phyloP scores from a whole-genome alignment of 2,113 vertebrate species.

The Conger conger region DNA sequence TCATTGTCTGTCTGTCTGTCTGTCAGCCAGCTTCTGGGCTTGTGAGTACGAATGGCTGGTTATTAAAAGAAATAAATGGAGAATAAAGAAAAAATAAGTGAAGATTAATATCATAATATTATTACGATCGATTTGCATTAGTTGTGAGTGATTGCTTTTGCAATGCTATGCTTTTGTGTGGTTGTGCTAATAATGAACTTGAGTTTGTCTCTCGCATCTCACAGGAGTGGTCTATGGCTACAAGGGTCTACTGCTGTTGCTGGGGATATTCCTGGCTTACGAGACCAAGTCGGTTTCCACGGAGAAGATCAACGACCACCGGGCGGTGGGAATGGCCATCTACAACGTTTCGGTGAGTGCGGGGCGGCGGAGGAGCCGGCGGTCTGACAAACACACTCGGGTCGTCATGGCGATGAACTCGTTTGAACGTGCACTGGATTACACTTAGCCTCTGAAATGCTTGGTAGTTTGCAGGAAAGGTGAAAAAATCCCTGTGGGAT shows the following conservation, averaged over 20 bases:
- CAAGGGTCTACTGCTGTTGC: conserved; percentile 85
- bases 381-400: too few relatives aligned
- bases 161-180: background rate
- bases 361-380: too few relatives aligned
- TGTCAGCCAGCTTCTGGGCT: background rate
- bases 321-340: conserved; percentile 54
- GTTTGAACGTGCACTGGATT: background rate
- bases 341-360: conserved; percentile 52
- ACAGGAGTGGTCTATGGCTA: conserved; percentile 92
- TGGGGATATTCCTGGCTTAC: conserved; percentile 92
- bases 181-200: background rate
- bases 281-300: conserved; percentile 80
- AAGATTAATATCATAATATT: too few relatives aligned
- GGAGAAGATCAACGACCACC: conserved; percentile 57
- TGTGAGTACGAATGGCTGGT: background rate
- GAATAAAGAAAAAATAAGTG: too few relatives aligned
- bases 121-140: too few relatives aligned
- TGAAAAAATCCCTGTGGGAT: too few relatives aligned
- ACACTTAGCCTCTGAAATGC: too few relatives aligned
- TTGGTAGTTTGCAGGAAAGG: too few relatives aligned
- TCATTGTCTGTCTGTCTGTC: background rate
- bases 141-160: too few relatives aligned
- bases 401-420: background rate
- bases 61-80: background rate
- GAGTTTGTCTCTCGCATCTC: background rate